A percentile compares a stretch with the other conserved stretches of the same genome.
phyloP scores from a whole-genome alignment of 2,113 vertebrate genomes.

The Perognathus longimembris region DNA sequence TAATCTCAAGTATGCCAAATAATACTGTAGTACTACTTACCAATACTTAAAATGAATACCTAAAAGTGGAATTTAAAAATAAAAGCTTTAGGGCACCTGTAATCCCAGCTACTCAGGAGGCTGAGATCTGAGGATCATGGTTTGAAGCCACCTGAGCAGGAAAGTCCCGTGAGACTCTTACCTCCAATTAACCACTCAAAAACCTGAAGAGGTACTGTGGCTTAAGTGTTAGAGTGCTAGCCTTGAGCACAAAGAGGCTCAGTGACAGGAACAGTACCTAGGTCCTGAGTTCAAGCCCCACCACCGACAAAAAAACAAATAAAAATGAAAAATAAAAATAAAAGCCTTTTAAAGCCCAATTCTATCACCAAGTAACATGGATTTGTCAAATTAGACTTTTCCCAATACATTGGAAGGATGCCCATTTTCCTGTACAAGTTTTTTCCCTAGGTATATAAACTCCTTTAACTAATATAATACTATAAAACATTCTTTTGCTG shows the following conservation, averaged over 20 bases:
- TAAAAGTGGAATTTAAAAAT: background rate
- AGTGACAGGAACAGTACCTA: too few species aligned
- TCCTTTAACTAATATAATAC: background rate
- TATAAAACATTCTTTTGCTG: background rate
- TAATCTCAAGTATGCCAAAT: background rate
- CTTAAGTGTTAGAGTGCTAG: too few species aligned
- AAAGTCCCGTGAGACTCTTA: too few species aligned
- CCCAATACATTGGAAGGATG: background rate
- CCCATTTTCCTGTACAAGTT: background rate
- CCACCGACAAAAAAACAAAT: too few species aligned
- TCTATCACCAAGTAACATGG: background rate
- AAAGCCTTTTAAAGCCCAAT: background rate
- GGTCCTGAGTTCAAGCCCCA: too few species aligned
- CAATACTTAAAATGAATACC: background rate
- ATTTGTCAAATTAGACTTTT: background rate
- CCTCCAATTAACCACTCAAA: too few species aligned
- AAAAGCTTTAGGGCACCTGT: too few species aligned
- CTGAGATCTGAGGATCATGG: too few species aligned
- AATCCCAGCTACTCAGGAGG: too few species aligned
- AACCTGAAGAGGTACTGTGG: too few species aligned
- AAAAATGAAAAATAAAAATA: background rate
- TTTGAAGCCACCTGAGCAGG: too few species aligned
- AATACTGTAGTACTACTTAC: background rate
- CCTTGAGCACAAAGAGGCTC: too few species aligned
- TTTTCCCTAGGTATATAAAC: background rate